Conservation (phyloP, 2,797 vertebrate species). For the Spea hammondii region DNA sequence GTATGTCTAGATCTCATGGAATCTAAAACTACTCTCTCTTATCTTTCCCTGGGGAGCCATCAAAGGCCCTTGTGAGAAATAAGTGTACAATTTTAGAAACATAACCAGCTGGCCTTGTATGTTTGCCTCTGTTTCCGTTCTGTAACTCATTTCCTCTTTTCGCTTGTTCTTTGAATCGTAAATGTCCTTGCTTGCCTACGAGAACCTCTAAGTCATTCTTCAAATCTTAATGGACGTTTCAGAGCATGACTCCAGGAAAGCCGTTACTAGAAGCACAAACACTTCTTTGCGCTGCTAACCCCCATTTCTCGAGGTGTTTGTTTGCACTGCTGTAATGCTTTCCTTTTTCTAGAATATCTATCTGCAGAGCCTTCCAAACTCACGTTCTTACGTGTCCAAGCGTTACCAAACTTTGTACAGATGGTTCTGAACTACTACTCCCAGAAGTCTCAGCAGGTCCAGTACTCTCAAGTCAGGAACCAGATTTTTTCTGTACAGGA, state of each 20-base stretch:
- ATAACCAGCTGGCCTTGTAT: slow-evolving; percentile 3
- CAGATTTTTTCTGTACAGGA: not conserved
- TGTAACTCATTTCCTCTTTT: slow-evolving; percentile 1
- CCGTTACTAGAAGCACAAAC: not conserved
- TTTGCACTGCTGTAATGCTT: not conserved
- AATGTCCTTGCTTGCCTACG: not conserved
- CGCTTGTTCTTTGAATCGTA: not conserved
- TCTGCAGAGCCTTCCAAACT: too few species aligned
- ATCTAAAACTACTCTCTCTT: not conserved
- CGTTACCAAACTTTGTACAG: too few species aligned
- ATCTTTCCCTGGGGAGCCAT: not conserved
- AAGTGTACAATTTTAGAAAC: not conserved
- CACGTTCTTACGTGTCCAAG: too few species aligned
- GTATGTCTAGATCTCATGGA: not conserved
- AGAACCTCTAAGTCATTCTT: not conserved
- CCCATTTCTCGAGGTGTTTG: not conserved
- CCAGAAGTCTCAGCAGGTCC: not conserved
- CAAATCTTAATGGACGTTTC: not conserved
- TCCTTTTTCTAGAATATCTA: not conserved
- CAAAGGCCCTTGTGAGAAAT: not conserved
- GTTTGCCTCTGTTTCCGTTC: not conserved
- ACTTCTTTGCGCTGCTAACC: not conserved
- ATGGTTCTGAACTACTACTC: too few species aligned
- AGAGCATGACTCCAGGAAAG: not conserved
- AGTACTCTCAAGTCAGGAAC: not conserved